Evolutionary conservation across 2,113 vertebrate species (phyloP).

Genomic region (Sisor rabdophorus): DNA sequence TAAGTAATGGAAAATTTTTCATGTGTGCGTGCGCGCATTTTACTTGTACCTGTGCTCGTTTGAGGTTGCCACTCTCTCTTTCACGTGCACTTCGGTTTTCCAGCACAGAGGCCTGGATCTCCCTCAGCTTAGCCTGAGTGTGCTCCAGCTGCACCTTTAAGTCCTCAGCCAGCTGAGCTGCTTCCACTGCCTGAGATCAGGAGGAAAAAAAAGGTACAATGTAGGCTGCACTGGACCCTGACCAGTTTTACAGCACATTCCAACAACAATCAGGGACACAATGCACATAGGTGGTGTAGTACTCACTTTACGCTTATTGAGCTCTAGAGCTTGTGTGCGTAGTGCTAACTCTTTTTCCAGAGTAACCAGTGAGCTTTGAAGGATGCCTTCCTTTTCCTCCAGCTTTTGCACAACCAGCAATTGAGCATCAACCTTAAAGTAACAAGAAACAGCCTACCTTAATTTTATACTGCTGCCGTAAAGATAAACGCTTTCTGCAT

Average conservation of each 20-base stretch:
- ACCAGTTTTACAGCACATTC: not conserved
- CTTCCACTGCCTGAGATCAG: constrained; percentile 82
- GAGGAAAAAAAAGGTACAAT: not conserved
- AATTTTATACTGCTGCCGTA: not conserved
- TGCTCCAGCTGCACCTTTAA: constrained; percentile 89
- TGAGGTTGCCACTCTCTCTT: constrained; percentile 87
- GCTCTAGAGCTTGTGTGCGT: constrained; percentile 82
- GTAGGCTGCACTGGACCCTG: not conserved
- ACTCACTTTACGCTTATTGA: constrained; percentile 90
- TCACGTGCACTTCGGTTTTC: constrained; percentile 86
- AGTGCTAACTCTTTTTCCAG: constrained; percentile 84
- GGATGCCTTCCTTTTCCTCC: constrained; percentile 85
- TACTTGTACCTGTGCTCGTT: constrained; percentile 81
- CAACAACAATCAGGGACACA: not conserved
- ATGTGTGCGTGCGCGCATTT: not conserved
- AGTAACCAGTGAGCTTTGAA: constrained; percentile 77
- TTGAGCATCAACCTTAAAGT: constrained; percentile 86
- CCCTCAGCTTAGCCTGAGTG: constrained; percentile 81
- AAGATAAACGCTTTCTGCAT: not conserved
- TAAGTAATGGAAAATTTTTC: not conserved
- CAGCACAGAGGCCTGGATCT: constrained; percentile 85
- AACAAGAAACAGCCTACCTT: not conserved
- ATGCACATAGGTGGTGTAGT: not conserved
- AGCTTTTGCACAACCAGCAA: constrained; percentile 86
- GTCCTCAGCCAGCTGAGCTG: constrained; percentile 88